Base-by-base conservation (phyloP, 1,140 invertebrate species). In the Yoshiicerus persimilis region DNA sequence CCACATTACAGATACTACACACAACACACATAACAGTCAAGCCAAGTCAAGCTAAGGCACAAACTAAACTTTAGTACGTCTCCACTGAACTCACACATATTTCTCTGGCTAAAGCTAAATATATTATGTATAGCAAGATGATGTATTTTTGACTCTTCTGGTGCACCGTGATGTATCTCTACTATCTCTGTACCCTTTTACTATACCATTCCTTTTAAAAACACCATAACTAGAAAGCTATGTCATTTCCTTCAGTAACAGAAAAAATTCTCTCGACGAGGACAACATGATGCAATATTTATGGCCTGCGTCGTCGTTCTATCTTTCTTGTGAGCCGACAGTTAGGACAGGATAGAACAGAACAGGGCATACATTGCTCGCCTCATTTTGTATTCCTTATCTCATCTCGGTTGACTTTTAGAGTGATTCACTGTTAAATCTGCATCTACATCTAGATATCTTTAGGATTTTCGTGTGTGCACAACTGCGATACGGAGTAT, bases 221-320 rank as follows among this genome's bases (percentile, higher is more conserved):
- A 80, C 23, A 13, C 11, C 34, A 38, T 80, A 80, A 80, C 75
- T 80, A 38, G 75, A 80, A 36, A 80, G 75, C 75, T 34, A 23
- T 80, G 75, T 80, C 75, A 80, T 80, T 80, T 80, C 75, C 75
- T 80, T 36, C 75, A 80, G 75, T 80, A 36, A 80, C 32, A 36
- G 16, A 38, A 36, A 80, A 80, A 80, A 80, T 32, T 30, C 66
- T 10, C 13, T 32, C 13, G 13, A 47, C 32, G 34, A 38, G 75
- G 75, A 80, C 75, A 80, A 36, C 34, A 80, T 80, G 75, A 80
- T 80, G 75, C 75, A 80, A 80, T 80, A 80, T 80, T 80, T 80
- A 80, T 80, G 75, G 16, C 16, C 75, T 80, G 75, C 32, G 34
- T 80, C 75, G 75, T 23, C 34, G 75, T 80, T 38, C 32, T 80